phyloP scores from a whole-genome alignment of 1,140 invertebrate species.

The Drosophila sucinea region DNA sequence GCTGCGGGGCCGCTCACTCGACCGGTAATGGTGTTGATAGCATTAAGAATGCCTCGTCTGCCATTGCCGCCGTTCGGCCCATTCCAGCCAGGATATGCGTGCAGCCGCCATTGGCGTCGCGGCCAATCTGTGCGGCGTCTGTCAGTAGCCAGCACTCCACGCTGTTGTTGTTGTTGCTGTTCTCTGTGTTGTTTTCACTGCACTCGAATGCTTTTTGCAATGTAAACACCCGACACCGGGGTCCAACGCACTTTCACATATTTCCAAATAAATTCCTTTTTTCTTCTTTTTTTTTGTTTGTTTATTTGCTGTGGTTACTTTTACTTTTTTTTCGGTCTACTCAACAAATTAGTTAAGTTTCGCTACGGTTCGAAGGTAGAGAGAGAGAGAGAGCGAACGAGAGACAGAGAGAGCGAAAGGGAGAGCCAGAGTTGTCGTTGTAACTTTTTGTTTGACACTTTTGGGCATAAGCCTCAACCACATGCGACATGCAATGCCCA shows the following conservation, averaged over 20 bases:
- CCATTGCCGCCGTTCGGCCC: slow-evolving; percentile 26
- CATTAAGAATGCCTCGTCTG: slow-evolving; percentile 68
- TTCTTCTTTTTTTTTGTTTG: slow-evolving; percentile 28
- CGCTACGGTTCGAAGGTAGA: slow-evolving; percentile 18
- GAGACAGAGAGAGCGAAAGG: not conserved
- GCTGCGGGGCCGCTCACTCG: slow-evolving; percentile 55
- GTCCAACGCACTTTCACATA: slow-evolving; percentile 47
- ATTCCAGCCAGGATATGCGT: slow-evolving; percentile 57
- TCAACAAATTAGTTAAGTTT: slow-evolving; percentile 73
- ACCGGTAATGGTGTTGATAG: slow-evolving; percentile 73
- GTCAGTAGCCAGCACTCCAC: not conserved
- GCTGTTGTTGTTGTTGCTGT: slow-evolving; percentile 33
- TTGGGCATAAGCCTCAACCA: slow-evolving; percentile 58
- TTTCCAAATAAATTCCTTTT: slow-evolving; percentile 59
- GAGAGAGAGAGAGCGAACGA: not conserved
- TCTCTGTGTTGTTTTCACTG: slow-evolving; percentile 69
- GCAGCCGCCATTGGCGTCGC: slow-evolving; percentile 30
- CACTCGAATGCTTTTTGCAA: slow-evolving; percentile 80
- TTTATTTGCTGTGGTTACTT: slow-evolving; percentile 77
- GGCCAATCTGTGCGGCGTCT: slow-evolving; percentile 58
- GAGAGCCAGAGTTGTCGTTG: slow-evolving; percentile 32
- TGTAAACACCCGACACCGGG: slow-evolving; percentile 63
- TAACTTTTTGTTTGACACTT: slow-evolving; percentile 65
- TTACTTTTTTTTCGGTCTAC: slow-evolving; percentile 42
- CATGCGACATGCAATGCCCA: slow-evolving; percentile 51